Conservation (phyloP, 2,113 vertebrate species). For the Quiscalus mexicanus region DNA sequence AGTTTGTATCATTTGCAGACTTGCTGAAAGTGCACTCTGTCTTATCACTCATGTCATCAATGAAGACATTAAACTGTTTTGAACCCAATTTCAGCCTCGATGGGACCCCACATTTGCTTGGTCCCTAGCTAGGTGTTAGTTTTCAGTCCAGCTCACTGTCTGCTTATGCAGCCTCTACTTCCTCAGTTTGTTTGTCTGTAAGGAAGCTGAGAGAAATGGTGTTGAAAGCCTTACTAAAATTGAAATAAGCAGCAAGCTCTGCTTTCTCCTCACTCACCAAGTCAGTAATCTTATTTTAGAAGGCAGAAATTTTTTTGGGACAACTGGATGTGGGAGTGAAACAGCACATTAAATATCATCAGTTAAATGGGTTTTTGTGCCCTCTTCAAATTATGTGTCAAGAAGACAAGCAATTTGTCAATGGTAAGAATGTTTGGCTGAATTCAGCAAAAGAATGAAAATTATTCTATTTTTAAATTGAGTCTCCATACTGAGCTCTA, state of each 20-base stretch:
- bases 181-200: background rate
- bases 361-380: background rate
- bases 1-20: background rate
- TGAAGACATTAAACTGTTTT: background rate
- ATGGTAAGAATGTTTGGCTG: background rate
- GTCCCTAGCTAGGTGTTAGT: background rate
- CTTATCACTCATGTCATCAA: background rate
- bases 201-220: background rate
- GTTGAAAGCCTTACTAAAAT: background rate
- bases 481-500: background rate
- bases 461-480: background rate
- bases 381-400: background rate
- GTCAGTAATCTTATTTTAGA: background rate
- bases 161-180: background rate
- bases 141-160: background rate
- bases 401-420: background rate
- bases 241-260: background rate
- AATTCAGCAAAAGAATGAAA: background rate
- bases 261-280: background rate
- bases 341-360: background rate
- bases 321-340: background rate
- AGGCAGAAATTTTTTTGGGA: background rate
- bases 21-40: background rate
- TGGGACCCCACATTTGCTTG: background rate
- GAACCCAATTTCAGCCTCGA: background rate